Base-by-base conservation (phyloP, 2,113 vertebrate genomes). In the Leuciscus idus region DNA sequence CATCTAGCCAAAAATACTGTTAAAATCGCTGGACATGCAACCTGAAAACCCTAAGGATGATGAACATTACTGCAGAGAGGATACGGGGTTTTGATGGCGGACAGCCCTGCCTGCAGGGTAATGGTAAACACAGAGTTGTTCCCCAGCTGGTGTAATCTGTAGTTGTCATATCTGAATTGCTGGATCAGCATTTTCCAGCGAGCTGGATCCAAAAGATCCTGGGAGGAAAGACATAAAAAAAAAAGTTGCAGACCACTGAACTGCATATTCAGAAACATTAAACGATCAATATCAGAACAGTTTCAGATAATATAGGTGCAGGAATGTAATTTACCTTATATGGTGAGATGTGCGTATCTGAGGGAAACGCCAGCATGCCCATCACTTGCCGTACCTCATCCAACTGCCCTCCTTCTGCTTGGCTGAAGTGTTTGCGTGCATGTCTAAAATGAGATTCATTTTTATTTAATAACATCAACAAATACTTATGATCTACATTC, bases 1-100 rank as follows among this genome's bases (percentile, higher is more conserved):
- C 43, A 10, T 43, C 39, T 43, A 43, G 43, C 43, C 43, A 43
- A 43, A 43, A 43, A 43, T 43, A 43, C 43, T 43, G 39, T 78
- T 59, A 10, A 78, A 78, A 21, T 36, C 19, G 0, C 5, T 39
- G 30, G 21, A 61, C 30, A 43, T 36, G 30, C 19, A 80, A 61
- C 11, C 10, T 80, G 23, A 26, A 80, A 59, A 80, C 30, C 23
- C 23, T n/a, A 48, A 48, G n/a, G 48, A 81, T 66, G 26, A 48
- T 62, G 10, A 55, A 39, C 39, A 30, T n/a, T 19, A 23, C 52
- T 19, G 17, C n/a, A 68, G 64, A 80, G 87, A 97, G 96, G 98
- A 99, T 99, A 99, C 98, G 98, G 98, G 82, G 98, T 99, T 96
- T 99, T 99, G 89, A 99, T 99, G 89, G 98, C 98, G 39, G 98